Evolutionary conservation across 2,113 vertebrate genomes (phyloP).

Genomic region (Capra hircus): DNA sequence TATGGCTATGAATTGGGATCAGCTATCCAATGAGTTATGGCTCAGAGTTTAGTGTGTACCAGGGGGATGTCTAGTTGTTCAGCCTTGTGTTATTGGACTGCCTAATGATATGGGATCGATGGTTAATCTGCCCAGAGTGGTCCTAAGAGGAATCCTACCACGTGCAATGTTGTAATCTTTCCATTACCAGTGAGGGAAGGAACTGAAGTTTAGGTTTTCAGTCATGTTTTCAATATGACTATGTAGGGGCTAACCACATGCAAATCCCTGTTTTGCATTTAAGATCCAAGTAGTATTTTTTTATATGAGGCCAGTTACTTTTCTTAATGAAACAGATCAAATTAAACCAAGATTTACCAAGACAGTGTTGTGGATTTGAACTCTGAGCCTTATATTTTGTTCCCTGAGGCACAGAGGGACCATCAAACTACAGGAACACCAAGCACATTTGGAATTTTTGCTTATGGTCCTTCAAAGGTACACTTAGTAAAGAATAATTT

Average conservation of each 20-base stretch:
- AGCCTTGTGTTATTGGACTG: neutral
- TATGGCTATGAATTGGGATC: neutral
- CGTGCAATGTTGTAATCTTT: neutral
- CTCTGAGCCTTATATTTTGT: neutral
- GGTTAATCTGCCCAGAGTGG: neutral
- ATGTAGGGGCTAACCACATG: neutral
- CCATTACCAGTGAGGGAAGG: neutral
- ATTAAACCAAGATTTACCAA: neutral
- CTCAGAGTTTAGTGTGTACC: neutral
- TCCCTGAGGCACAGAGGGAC: neutral
- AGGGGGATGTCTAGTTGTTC: neutral
- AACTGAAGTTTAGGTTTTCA: neutral
- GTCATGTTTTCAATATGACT: neutral
- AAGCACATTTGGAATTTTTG: neutral
- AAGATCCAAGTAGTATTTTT: neutral
- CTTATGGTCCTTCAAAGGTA: neutral
- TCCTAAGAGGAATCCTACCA: neutral
- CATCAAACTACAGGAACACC: neutral
- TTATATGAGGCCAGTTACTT: neutral
- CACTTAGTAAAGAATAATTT: neutral
- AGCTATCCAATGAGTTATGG: neutral
- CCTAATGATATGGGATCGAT: accelerated
- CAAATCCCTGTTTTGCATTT: neutral
- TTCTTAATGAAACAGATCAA: neutral
- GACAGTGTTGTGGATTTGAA: neutral